Conservation (phyloP, 2,113 vertebrate genomes). For the Herpetotheres cachinnans region DNA sequence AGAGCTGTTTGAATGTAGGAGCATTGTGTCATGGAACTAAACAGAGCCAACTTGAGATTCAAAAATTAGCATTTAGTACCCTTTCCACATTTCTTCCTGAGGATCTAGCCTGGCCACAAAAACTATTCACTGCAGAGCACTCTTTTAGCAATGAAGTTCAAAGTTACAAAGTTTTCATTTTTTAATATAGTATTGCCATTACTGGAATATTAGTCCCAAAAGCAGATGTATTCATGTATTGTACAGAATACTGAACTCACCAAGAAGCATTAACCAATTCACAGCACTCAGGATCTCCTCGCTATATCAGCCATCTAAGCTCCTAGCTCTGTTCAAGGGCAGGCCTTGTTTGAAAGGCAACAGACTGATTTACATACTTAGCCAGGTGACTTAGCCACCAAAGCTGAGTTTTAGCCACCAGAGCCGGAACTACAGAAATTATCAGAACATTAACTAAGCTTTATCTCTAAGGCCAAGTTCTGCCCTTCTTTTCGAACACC, state of each 20-base stretch:
- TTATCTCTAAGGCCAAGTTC: not conserved
- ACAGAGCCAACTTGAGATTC: not conserved
- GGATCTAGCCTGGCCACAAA: not conserved
- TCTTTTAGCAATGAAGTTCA: not conserved
- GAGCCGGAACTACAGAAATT: not conserved
- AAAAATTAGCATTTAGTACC: not conserved
- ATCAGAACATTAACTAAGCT: not conserved
- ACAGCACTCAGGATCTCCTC: not conserved
- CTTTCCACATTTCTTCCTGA: not conserved
- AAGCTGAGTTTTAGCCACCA: not conserved
- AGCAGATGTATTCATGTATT: not conserved
- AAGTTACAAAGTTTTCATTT: not conserved
- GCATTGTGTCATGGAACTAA: not conserved
- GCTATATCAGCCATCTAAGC: fast-evolving
- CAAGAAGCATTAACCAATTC: not conserved
- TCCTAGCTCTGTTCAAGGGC: not conserved
- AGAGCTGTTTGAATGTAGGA: not conserved
- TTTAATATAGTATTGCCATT: not conserved
- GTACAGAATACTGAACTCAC: not conserved
- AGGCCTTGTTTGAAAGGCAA: not conserved
- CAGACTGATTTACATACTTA: not conserved
- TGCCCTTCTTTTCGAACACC: not conserved
- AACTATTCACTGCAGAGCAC: not conserved
- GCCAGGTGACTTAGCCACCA: not conserved
- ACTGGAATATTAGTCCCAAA: not conserved